Conservation (phyloP, 2,113 vertebrate species). For the Piliocolobus tephrosceles region DNA sequence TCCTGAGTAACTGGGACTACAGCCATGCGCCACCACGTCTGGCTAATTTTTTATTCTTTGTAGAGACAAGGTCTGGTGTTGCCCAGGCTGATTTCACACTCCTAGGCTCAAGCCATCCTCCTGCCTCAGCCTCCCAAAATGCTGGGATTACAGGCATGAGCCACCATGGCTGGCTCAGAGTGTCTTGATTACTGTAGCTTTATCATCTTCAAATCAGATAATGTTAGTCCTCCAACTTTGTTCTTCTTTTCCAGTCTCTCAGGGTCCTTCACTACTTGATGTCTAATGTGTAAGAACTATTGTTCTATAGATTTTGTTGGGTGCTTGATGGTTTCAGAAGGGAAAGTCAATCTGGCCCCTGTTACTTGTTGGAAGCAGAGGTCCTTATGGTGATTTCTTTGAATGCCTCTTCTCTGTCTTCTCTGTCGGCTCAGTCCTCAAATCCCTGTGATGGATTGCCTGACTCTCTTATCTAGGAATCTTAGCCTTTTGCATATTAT, state of each 20-base stretch:
- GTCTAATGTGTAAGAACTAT: neutral
- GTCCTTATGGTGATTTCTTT: fast-evolving
- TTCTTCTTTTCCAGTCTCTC: neutral
- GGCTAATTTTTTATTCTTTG: too few species aligned
- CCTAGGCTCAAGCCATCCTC: too few species aligned
- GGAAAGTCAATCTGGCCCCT: neutral
- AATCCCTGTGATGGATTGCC: neutral
- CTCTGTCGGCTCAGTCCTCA: neutral
- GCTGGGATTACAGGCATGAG: too few species aligned
- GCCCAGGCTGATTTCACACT: too few species aligned
- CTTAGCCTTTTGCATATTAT: neutral
- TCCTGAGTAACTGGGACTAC: too few species aligned
- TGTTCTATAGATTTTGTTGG: fast-evolving
- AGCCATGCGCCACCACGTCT: too few species aligned
- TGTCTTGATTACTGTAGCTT: neutral
- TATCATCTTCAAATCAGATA: neutral
- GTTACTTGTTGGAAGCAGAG: neutral
- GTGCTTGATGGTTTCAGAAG: neutral
- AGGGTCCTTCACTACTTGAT: too few species aligned
- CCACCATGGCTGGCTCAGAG: neutral
- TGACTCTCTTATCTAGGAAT: neutral
- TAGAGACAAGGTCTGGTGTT: too few species aligned
- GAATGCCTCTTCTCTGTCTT: neutral
- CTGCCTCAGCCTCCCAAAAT: too few species aligned
- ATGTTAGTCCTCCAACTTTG: neutral